Evolutionary conservation across 2,888 invertebrate genomes (phyloP), one percentile per base, ranked within the genome.

Genomic region (Zele albiditarsus): DNA sequence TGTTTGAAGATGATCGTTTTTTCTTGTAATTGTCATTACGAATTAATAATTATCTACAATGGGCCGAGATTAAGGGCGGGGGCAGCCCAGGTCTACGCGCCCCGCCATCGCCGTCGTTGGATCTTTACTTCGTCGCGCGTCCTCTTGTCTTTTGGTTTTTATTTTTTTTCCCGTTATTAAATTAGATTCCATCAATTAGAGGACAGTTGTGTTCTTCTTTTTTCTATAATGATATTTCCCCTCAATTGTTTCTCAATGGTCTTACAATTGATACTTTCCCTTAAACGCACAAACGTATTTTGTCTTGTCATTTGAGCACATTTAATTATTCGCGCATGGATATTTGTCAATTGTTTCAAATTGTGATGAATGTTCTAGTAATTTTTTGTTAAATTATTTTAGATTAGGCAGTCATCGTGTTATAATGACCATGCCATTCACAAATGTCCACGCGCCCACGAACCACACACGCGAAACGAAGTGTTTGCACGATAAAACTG

Each of bases 61-160:
- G 89, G 89, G 89, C 89, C 89, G 88, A 87, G 85, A 86, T 82
- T 86, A 86, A 87, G 87, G 88, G 89, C 88, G 86, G 87, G 88
- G 87, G 88, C 88, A 87, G 89, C 89, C 89, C 89, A 89, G 80
- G 88, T 88, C 89, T 89, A 89, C 89, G 84, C 87, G 85, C 87
- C 89, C 89, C 88, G 89, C 88, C 88, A 85, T 88, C 89, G 88
- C 86, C 88, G 89, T 88, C 82, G 82, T 83, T 86, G 82, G 77
- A 82, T 84, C 79, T 84, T 78, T 53, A 70, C 70, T 86, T 84
- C 84, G 87, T 84, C 87, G 89, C 89, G 88, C 88, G 88, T 88
- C 87, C 86, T 82, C 83, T 77, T 57, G 71, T 80, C 84, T 84
- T 77, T 77, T 27, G 65, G 42, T 74, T 58, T 73, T 57, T 57